Conservation (phyloP, 2,797 vertebrate species). For the Phoeniculus purpureus region DNA sequence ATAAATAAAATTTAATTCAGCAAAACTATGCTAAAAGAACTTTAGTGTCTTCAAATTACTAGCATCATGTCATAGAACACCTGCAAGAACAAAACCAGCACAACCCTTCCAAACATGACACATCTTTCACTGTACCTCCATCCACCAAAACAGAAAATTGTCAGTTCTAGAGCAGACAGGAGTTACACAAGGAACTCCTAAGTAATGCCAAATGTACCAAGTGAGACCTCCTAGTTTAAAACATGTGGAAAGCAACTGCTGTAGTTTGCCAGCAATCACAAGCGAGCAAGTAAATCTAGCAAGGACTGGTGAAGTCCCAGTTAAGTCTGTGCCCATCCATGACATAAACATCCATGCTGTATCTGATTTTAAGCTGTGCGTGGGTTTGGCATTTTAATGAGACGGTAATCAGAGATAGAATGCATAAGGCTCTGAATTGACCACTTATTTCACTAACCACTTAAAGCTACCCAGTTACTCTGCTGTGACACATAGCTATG, state of each 20-base stretch:
- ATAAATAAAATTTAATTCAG: neutral
- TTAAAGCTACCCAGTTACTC: neutral
- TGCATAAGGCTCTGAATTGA: neutral
- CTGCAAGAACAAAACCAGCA: neutral
- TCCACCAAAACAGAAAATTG: neutral
- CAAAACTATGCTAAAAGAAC: neutral
- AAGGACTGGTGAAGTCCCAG: neutral
- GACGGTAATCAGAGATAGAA: neutral
- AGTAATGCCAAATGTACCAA: neutral
- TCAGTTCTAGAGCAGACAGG: neutral
- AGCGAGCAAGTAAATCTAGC: neutral
- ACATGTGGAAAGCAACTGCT: neutral
- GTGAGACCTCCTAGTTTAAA: neutral
- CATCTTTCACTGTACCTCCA: neutral
- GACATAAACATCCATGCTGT: neutral
- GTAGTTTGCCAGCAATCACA: neutral
- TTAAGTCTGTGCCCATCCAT: neutral
- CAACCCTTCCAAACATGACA: neutral
- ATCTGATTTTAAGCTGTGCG: neutral
- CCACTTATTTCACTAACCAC: neutral
- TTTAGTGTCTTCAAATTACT: neutral
- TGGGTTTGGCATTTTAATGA: neutral
- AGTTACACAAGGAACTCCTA: neutral
- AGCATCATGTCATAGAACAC: neutral
- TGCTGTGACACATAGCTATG: neutral